These are phyloP conservation scores for Spodoptera litura DNA, from an alignment of 1,140 invertebrate species.

Conservation along the genomic window DNA sequence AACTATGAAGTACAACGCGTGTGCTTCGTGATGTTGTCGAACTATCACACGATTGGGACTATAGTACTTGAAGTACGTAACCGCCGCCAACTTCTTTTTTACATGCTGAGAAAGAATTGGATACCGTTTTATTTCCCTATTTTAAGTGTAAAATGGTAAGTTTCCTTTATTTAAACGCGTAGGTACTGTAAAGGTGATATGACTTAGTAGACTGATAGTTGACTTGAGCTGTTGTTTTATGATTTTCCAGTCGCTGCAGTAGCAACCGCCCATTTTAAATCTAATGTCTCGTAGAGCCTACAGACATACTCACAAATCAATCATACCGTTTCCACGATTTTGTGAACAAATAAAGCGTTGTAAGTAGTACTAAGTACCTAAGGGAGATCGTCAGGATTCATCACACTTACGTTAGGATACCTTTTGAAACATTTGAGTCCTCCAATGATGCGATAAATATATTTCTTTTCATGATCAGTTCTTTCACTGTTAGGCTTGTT, in stretches of 20 bases:
- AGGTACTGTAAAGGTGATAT: no score
- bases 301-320: no score
- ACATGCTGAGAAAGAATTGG: slow-evolving; percentile 71
- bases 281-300: no score
- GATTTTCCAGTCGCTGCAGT: no score
- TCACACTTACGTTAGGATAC: slow-evolving; percentile 83
- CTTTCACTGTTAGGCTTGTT: slow-evolving; percentile 82
- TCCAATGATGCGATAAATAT: slow-evolving; percentile 85
- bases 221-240: no score
- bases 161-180: no score
- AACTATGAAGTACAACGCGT: slow-evolving; percentile 87
- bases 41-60: slow-evolving; percentile 86
- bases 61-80: slow-evolving; percentile 87
- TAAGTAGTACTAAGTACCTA: neutral
- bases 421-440: slow-evolving; percentile 86
- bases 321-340: no score
- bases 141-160: no score
- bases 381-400: no score
- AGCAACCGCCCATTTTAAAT: no score
- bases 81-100: slow-evolving; percentile 84
- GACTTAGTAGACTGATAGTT: no score
- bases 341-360: neutral
- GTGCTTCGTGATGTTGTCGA: slow-evolving; percentile 86
- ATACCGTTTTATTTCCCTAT: neutral
- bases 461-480: slow-evolving; percentile 85